These are phyloP conservation scores for Drosophila mayaguana DNA, from an alignment of 2,888 invertebrate genomes.

Conservation along the genomic window DNA sequence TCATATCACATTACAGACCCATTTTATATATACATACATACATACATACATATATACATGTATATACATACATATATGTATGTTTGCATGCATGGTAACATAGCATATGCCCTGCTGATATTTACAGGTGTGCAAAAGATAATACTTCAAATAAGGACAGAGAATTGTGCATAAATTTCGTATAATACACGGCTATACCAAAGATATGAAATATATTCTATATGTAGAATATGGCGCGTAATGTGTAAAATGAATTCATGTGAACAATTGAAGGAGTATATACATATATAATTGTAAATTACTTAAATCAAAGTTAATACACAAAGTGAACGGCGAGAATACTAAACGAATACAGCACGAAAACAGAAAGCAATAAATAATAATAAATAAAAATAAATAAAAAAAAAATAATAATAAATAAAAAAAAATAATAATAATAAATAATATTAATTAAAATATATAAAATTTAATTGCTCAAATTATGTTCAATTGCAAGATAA, in stretches of 20 bases:
- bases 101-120: slow-evolving; percentile 20
- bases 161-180: slow-evolving; percentile 25
- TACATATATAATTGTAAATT: slow-evolving; percentile 9
- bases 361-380: background rate
- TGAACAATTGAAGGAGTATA: slow-evolving; percentile 47
- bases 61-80: background rate
- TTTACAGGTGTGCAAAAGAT: slow-evolving; percentile 22
- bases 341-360: slow-evolving; percentile 15
- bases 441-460: background rate
- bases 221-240: background rate
- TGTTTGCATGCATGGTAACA: background rate
- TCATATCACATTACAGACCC: slow-evolving; percentile 53
- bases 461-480: slow-evolving; percentile 16
- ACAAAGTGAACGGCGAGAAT: slow-evolving; percentile 4
- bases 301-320: slow-evolving; percentile 10
- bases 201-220: slow-evolving; percentile 58
- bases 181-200: slow-evolving; percentile 59
- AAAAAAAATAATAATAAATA: background rate
- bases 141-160: slow-evolving; percentile 5
- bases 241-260: slow-evolving; percentile 21
- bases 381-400: background rate
- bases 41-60: too few relatives aligned
- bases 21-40: slow-evolving; percentile 37
- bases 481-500: slow-evolving; percentile 38
- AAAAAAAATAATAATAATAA: background rate